Evolutionary conservation across 2,888 invertebrate species (phyloP), one percentile per base, ranked within the genome.

Genomic region (Lasioglossum figueresi): DNA sequence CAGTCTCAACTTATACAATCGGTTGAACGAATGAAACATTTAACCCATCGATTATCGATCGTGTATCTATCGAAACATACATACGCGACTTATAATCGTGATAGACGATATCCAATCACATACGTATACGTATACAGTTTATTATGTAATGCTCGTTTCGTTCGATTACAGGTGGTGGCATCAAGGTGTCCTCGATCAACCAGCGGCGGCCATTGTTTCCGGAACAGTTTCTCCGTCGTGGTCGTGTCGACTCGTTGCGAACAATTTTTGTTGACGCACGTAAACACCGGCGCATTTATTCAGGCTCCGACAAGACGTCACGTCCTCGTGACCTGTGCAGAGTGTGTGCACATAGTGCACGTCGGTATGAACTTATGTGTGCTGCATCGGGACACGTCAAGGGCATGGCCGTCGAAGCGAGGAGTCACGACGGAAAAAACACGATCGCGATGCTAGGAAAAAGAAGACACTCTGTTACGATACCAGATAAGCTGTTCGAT

Each of bases 391-490:
- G 84, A 87, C 84, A 76, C 77, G 74, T 81, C 89, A 89, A 86
- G 89, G 85, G 68, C 84, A 81, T 14, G 73, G 63, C 63, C 83
- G 71, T 63, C 66, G 76, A 48, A 37, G 34, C 48, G 81, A 73
- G 78, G 83, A 87, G 81, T 74, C 87, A 78, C 78, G 84, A 77
- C 76, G 88, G 85, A 87, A 88, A 88, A 89, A 89, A 87, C 85
- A 88, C 82, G 68, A 56, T 78, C 43, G 34, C 76, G 74, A 59
- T 34, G 74, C 68, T 34, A 37, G 71, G 76, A 52, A 48, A 74
- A 82, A 66, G 37, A 40, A 45, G n/a, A 37, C 16, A 14, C 70
- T 23, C 52, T 48, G 48, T 23, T 23, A 23, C 2, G 68, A 68
- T 37, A 68, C 37, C 68, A 37, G 68, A 37, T 68, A 37, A 37